phyloP scores from a whole-genome alignment of 2,888 invertebrate species.

The Drosophila pseudotakahashii region DNA sequence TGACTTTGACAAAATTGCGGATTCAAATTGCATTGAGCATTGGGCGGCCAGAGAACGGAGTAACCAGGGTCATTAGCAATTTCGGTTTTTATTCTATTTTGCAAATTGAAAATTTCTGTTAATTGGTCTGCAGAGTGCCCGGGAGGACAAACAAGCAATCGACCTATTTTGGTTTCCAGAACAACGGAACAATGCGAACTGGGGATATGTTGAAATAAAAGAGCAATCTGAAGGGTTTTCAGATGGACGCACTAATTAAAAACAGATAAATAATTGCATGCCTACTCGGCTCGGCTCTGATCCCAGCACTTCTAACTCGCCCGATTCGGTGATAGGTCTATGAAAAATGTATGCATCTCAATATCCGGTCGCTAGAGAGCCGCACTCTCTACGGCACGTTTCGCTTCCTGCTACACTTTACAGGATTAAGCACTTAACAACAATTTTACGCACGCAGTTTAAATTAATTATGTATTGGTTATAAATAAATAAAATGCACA shows the following conservation, averaged over 20 bases:
- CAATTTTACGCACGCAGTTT: constrained; percentile 77
- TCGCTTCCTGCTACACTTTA: constrained; percentile 44
- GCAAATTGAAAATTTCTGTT: constrained; percentile 13
- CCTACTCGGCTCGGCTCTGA: neutral
- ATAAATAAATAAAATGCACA: constrained; percentile 76
- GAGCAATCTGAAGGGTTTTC: neutral
- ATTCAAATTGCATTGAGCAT: constrained; percentile 19
- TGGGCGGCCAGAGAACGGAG: neutral
- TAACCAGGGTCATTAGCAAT: constrained; percentile 21
- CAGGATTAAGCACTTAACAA: constrained; percentile 77
- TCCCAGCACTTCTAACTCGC: constrained; percentile 2
- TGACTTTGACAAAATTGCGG: constrained; percentile 59
- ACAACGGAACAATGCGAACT: neutral
- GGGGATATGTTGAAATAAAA: neutral
- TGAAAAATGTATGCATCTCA: constrained; percentile 15
- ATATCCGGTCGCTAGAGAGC: neutral
- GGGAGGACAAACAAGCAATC: neutral
- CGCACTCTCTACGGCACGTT: neutral
- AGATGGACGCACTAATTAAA: neutral
- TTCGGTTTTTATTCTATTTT: constrained; percentile 25
- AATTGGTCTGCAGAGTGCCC: constrained; percentile 8
- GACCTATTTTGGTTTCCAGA: neutral
- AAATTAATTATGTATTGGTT: constrained; percentile 76
- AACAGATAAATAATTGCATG: constrained; percentile 3
- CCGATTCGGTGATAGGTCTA: constrained; percentile 4